Conservation (phyloP, 1,140 invertebrate genomes). For the Telenomus remus region DNA sequence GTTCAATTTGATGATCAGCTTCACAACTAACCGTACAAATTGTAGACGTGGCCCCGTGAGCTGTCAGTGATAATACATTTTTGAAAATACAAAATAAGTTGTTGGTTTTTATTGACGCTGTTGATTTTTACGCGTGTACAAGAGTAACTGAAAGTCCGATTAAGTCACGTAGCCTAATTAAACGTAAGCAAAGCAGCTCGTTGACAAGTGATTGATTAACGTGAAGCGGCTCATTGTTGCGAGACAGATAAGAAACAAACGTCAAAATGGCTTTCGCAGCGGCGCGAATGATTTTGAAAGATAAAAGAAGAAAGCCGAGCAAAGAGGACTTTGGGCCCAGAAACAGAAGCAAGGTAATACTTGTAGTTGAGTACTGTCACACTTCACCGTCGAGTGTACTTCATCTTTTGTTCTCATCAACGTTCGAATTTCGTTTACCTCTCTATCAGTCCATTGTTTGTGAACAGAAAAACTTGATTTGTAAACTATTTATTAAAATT, state of each 20-base stretch:
- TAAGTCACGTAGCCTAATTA: conserved; percentile 20
- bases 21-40: conserved; percentile 37
- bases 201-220: conserved; percentile 20
- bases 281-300: conserved; percentile 87
- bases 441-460: no score
- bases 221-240: conserved; percentile 12
- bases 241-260: background rate
- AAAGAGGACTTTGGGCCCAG: conserved; percentile 85
- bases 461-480: background rate
- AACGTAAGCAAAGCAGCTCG: conserved; percentile 9
- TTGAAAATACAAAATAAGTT: conserved; percentile 24
- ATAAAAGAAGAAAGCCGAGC: conserved; percentile 85
- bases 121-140: conserved; percentile 42
- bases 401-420: background rate
- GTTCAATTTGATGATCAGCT: conserved; percentile 60
- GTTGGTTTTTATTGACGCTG: conserved; percentile 18
- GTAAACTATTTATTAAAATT: no score
- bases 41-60: conserved; percentile 32
- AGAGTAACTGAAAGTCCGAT: conserved; percentile 17
- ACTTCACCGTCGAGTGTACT: conserved; percentile 3
- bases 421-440: background rate
- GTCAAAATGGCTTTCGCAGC: conserved; percentile 86
- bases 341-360: conserved; percentile 86
- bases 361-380: conserved; percentile 6
- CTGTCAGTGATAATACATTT: conserved; percentile 55